Evolutionary conservation across 2,113 vertebrate genomes (phyloP).

Genomic region (Tylochromis polylepis): DNA sequence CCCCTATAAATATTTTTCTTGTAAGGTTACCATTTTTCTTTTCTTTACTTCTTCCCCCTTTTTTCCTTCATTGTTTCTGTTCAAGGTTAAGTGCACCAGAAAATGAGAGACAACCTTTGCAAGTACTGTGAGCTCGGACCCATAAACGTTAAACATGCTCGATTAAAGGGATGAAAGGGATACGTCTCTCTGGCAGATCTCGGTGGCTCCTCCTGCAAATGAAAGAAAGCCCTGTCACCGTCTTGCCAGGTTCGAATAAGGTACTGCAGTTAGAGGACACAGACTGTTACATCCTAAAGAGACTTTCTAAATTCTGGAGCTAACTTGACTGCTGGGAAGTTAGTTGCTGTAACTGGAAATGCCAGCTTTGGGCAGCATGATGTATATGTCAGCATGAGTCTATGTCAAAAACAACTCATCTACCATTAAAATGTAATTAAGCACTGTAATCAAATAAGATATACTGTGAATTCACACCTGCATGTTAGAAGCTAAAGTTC

Average conservation of each 20-base stretch:
- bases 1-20: not conserved
- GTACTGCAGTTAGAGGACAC: not conserved
- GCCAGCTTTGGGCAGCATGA: not conserved
- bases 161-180: not conserved
- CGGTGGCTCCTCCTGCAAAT: not conserved
- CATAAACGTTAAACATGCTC: slow-evolving; percentile 2
- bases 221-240: not conserved
- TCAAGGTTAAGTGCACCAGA: slow-evolving; percentile 1
- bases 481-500: not conserved
- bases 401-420: not conserved
- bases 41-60: not conserved
- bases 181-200: not conserved
- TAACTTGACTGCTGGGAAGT: not conserved
- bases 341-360: not conserved
- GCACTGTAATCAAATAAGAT: not conserved
- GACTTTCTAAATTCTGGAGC: not conserved
- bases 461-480: not conserved
- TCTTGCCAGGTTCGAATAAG: not conserved
- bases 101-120: not conserved
- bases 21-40: not conserved
- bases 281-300: not conserved
- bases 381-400: not conserved
- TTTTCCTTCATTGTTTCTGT: not conserved
- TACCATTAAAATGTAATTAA: not conserved
- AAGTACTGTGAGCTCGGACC: not conserved